Evolutionary conservation across 2,888 invertebrate species (phyloP), one percentile per base, ranked within the genome.

Genomic region (Trilocha varians): DNA sequence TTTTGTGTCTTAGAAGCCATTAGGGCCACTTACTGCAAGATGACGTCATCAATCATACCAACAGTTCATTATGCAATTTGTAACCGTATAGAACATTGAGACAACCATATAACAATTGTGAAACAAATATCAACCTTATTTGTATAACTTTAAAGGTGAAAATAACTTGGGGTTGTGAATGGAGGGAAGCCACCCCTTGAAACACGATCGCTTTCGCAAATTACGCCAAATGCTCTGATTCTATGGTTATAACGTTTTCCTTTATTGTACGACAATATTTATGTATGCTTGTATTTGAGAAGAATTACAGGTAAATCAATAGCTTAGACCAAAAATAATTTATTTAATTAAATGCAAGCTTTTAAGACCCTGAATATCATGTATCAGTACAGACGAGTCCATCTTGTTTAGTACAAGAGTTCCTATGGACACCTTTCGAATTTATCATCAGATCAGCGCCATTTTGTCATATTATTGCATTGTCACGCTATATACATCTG

Each of bases 161-260:
- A 25, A 25, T 5, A 25, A 6, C 6, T 3, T 25, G 25, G 25
- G 32, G 2, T 32, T 13, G 32, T 25, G 32, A n/a, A 15, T 8
- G 16, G 41, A 40, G 49, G 47, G 45, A 34, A 37, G 32, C 32
- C 39, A 38, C 42, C 47, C 36, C 18, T 13, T 32, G 43, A 42
- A 44, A 47, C 41, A 36, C 46, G 39, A 50, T 49, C 46, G 46
- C 52, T 55, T 50, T 49, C 55, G 53, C 60, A 61, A 68, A 66
- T 68, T 65, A 65, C 50, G 48, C 55, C 62, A 61, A 65, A 64
- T 53, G 61, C 42, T 46, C 38, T 47, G 55, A 50, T 54, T 54
- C 53, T 43, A 44, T 56, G 57, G 52, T 57, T 62, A 50, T 50
- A 58, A 45, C 43, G 45, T 14, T 16, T 14, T 25, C 11, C 25